Evolutionary conservation across 2,888 invertebrate genomes (phyloP), one percentile per base, ranked within the genome.

Genomic region (Argyresthia albistria): DNA sequence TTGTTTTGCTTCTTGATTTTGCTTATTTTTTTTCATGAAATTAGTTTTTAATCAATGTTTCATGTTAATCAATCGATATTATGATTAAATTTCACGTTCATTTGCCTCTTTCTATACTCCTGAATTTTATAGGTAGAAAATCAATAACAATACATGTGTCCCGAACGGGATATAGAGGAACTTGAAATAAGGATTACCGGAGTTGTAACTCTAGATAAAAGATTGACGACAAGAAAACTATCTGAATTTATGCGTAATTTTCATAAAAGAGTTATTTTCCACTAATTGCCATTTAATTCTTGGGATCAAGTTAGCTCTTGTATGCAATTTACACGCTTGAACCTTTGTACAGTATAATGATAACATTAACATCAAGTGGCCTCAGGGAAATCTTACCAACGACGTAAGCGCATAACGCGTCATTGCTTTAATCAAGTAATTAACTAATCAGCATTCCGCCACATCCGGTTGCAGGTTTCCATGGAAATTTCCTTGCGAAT

Each of bases 1-100:
- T 50, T 55, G 53, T 53, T 56, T 39, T 39, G 9, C n/a, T 39
- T 39, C 52, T 56, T 54, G 55, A 45, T 58, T 56, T 55, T 51
- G 47, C 53, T 46, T 55, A 53, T 54, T 11, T 39, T 39, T 3
- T 39, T 39, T 39, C 10, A 39, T 39, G 39, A 3, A 11, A n/a
- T 39, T 4, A 39, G 39, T 39, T 11, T 39, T 39, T 39, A 25
- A 25, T 25, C 25, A 25, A 25, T 42, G 11, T 8, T n/a, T 42
- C 1, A 42, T 42, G 11, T 42, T 8, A 12, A 6, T 42, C 42
- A 42, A 42, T 25, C 25, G 25, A 2, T 25, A 25, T 25, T 25
- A 6, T 25, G 25, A 25, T 25, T 25, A 4, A 6, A 25, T 25
- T 25, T n/a, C n/a, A n/a, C n/a, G n/a, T n/a, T n/a, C n/a, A n/a